A percentile compares a stretch with the other conserved stretches of the same genome.
These are phyloP conservation scores for Lacanobia oleracea DNA, from an alignment of 2,888 invertebrate species.

Conservation along the genomic window DNA sequence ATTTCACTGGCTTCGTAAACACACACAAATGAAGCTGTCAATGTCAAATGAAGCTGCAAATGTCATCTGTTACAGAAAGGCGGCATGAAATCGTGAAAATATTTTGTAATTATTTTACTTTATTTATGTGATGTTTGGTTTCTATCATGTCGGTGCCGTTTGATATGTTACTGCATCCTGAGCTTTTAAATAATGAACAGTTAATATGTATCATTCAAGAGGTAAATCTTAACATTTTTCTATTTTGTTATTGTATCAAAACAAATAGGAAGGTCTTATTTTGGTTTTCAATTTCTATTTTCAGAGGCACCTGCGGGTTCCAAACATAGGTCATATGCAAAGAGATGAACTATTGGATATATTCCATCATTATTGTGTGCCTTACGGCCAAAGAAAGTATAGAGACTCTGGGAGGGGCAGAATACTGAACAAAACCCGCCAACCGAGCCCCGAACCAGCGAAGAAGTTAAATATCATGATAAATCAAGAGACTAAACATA, in stretches of 20 bases:
- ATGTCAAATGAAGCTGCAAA: slow-evolving; percentile 13
- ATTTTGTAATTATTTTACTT: slow-evolving; percentile 37
- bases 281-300: slow-evolving; percentile 60
- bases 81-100: slow-evolving; percentile 48
- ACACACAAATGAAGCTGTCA: slow-evolving; percentile 16
- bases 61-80: slow-evolving; percentile 36
- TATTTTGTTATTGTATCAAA: slow-evolving; percentile 32
- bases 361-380: slow-evolving; percentile 86
- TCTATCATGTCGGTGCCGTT: slow-evolving; percentile 79
- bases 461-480: slow-evolving; percentile 66
- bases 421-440: slow-evolving; percentile 80
- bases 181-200: slow-evolving; percentile 84
- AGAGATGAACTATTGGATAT: slow-evolving; percentile 83
- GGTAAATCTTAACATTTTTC: slow-evolving; percentile 70
- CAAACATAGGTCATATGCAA: slow-evolving; percentile 76
- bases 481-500: slow-evolving; percentile 64
- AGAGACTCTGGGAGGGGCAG: slow-evolving; percentile 84
- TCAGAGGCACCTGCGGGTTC: slow-evolving; percentile 82
- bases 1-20: slow-evolving; percentile 15
- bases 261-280: slow-evolving; percentile 30
- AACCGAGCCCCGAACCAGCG: slow-evolving; percentile 73
- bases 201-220: slow-evolving; percentile 82
- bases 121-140: slow-evolving; percentile 57
- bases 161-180: slow-evolving; percentile 87
- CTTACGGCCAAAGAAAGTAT: slow-evolving; percentile 85